phyloP scores from a whole-genome alignment of 1,140 invertebrate species.

The Melanaphis sacchari region DNA sequence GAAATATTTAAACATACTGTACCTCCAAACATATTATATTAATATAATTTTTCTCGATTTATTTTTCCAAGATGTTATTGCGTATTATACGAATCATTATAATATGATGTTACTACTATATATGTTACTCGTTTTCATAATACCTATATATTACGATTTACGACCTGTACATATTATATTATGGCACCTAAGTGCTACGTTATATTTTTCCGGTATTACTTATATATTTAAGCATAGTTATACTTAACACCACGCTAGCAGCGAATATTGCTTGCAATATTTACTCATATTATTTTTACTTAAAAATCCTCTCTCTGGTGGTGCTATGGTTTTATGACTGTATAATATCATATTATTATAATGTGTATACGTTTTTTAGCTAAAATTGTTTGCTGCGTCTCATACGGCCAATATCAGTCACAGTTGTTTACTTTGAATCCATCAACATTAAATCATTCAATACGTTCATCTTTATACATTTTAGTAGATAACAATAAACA shows the following conservation, averaged over 20 bases:
- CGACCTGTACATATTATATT: not conserved
- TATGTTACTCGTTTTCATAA: not conserved
- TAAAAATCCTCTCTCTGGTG: not conserved
- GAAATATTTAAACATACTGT: not conserved
- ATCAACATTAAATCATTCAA: not conserved
- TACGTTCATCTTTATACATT: not conserved
- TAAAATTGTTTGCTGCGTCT: not conserved
- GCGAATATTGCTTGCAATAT: not conserved
- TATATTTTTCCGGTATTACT: not conserved
- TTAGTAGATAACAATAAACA: too few relatives aligned
- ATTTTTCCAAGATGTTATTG: not conserved
- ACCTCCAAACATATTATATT: not conserved
- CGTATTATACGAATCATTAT: not conserved
- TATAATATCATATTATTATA: not conserved
- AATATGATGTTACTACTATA: not conserved
- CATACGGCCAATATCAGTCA: not conserved
- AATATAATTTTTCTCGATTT: not conserved
- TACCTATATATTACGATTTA: not conserved
- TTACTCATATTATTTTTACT: not conserved
- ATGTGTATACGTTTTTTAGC: not conserved
- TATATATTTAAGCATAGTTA: not conserved
- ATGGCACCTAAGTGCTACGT: not conserved
- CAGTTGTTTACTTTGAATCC: not conserved
- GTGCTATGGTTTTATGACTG: not conserved
- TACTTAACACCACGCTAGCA: not conserved